These are phyloP conservation scores for Potamilus streckersoni DNA, from an alignment of 1,140 invertebrate species.

Conservation along the genomic window DNA sequence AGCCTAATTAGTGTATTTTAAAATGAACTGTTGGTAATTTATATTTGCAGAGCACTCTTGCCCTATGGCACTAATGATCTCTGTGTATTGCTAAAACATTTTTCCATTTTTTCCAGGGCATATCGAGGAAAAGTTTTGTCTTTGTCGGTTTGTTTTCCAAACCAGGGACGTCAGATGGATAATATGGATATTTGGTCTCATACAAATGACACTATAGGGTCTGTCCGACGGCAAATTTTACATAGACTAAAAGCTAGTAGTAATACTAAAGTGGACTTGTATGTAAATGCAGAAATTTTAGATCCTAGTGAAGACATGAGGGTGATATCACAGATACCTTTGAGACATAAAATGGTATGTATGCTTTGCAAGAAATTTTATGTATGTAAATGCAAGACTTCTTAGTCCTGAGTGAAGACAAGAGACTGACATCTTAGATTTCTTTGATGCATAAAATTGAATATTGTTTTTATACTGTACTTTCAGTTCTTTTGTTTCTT, in stretches of 20 bases:
- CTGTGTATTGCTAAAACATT: too few relatives aligned
- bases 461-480: too few relatives aligned
- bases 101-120: conserved; percentile 78
- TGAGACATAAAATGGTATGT: conserved; percentile 90
- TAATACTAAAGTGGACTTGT: conserved; percentile 86
- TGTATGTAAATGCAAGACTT: too few relatives aligned
- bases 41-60: too few relatives aligned
- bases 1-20: too few relatives aligned
- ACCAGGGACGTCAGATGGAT: conserved; percentile 88
- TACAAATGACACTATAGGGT: conserved; percentile 91
- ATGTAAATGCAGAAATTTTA: conserved; percentile 88
- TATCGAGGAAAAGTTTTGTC: conserved; percentile 90
- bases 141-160: conserved; percentile 89
- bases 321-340: conserved; percentile 86
- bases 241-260: conserved; percentile 69
- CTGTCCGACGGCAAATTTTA: conserved; percentile 80
- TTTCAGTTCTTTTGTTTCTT: too few relatives aligned
- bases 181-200: conserved; percentile 94
- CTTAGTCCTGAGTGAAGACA: too few relatives aligned
- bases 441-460: too few relatives aligned
- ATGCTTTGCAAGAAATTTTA: too few relatives aligned
- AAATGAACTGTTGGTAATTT: too few relatives aligned
- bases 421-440: too few relatives aligned
- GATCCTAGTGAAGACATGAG: conserved; percentile 90
- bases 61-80: too few relatives aligned